Evolutionary conservation across 2,797 vertebrate genomes (phyloP).

Genomic region (Tachyglossus aculeatus): DNA sequence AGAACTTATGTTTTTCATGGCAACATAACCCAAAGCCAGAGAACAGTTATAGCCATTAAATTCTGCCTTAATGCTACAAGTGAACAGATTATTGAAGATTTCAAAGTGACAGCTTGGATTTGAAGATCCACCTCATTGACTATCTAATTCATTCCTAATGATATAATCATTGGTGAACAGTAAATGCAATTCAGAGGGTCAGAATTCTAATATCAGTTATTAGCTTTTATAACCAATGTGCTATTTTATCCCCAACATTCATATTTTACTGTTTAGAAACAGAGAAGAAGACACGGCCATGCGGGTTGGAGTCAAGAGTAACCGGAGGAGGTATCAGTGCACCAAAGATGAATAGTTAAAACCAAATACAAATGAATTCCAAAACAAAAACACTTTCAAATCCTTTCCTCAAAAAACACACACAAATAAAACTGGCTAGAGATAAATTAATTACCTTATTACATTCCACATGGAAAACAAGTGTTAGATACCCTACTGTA

Average conservation of each 20-base stretch:
- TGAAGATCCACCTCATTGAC: constrained; percentile 72
- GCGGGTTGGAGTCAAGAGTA: too few species aligned
- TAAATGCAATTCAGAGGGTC: constrained; percentile 74
- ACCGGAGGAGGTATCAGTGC: constrained; percentile 41
- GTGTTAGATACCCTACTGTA: constrained; percentile 54
- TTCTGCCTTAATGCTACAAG: constrained; percentile 54
- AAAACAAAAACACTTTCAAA: constrained; percentile 53
- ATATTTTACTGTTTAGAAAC: constrained; percentile 51
- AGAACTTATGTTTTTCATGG: constrained; percentile 47
- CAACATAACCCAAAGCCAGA: constrained; percentile 33
- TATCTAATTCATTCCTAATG: constrained; percentile 77
- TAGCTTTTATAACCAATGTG: constrained; percentile 65
- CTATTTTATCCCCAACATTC: constrained; percentile 44
- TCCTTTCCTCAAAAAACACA: constrained; percentile 26
- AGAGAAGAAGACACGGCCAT: constrained; percentile 45
- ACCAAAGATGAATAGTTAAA: too few species aligned
- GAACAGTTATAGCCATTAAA: constrained; percentile 50
- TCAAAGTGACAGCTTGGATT: constrained; percentile 66
- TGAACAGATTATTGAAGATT: constrained; percentile 69
- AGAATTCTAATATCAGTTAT: constrained; percentile 70
- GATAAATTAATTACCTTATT: constrained; percentile 67
- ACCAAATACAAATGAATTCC: neutral
- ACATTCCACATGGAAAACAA: constrained; percentile 66
- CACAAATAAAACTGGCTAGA: constrained; percentile 59
- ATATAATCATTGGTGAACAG: constrained; percentile 75